Base-by-base conservation (phyloP, 2,888 invertebrate genomes). In the Xestia rhomboidea region DNA sequence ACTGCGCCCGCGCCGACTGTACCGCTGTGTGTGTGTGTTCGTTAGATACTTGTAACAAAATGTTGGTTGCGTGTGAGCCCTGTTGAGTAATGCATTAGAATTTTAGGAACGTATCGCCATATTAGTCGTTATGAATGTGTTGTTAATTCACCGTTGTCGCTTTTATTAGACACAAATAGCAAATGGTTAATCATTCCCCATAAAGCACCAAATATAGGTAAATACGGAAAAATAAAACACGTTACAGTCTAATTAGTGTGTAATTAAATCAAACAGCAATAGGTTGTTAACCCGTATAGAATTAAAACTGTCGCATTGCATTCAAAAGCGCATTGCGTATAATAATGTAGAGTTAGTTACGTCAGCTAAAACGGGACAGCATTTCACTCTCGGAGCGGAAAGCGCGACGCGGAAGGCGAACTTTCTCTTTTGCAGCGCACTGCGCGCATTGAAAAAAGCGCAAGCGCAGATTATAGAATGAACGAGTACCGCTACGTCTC, bases 311-410 rank as follows among this genome's bases (percentile, higher is more conserved):
- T 87, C 83, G 78, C 77, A 75, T 86, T 88, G 84, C 81, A 87
- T 86, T 79, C 81, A 83, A 85, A 83, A 87, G 81, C 81, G 82
- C 85, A 88, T 88, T 87, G 91, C 90, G 90, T 91, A 91, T 91
- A 92, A 93, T 91, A 91, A 92, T 91, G 88, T 88, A 90, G 90
- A 90, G 89, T 89, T 86, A 86, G 94, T 96, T 96, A 95, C 96
- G 96, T 96, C 95, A 96, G 89, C 90, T 89, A 92, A 91, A 94
- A 96, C 96, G 96, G 96, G 96, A 96, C 95, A 95, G 93, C 96
- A 96, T 96, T 96, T 96, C 96, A 96, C 96, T 96, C 95, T 96
- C 95, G 89, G 91, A 91, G 95, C 96, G 96, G 95, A 95, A 96
- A 96, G 95, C 94, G 94, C 95, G 93, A 95, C 93, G 96, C 96